Percentiles rank a stretch among this genome's conserved stretches.
Conservation (phyloP, 2,888 invertebrate species). For the Bombylius major region DNA sequence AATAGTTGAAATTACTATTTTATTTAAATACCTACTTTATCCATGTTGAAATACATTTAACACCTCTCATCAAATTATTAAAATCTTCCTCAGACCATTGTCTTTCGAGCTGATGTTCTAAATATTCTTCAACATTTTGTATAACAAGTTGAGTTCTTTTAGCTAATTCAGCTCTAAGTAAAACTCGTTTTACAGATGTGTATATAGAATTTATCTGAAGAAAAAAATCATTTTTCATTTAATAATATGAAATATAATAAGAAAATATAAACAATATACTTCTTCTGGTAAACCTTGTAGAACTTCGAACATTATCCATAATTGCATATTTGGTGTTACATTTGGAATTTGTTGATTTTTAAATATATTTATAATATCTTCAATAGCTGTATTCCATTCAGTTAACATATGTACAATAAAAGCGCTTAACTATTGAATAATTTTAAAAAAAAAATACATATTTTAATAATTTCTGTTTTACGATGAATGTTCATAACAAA, state of each 20-base stretch:
- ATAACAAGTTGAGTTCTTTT: constrained; percentile 30
- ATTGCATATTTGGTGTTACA: constrained; percentile 45
- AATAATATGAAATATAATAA: background rate
- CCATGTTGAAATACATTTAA: constrained; percentile 48
- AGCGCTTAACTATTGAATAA: constrained; percentile 55
- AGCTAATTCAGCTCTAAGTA: constrained; percentile 28
- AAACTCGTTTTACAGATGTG: constrained; percentile 31
- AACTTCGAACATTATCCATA: constrained; percentile 65
- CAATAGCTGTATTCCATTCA: constrained; percentile 51
- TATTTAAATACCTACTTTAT: constrained; percentile 36
- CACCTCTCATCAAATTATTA: constrained; percentile 42
- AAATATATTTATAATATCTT: constrained; percentile 57
- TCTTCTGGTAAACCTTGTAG: constrained; percentile 80
- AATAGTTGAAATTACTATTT: background rate
- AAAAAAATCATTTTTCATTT: background rate
- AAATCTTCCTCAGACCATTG: constrained; percentile 36
- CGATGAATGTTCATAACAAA: too few species aligned
- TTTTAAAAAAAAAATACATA: constrained; percentile 1
- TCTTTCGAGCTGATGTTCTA: constrained; percentile 26
- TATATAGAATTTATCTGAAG: constrained; percentile 29
- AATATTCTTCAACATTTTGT: constrained; percentile 29
- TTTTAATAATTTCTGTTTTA: background rate
- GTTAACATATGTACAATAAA: constrained; percentile 57
- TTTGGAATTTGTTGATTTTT: constrained; percentile 45
- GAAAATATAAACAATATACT: constrained; percentile 37